phyloP scores from a whole-genome alignment of 1,140 invertebrate species.

The Ericerus pela region DNA sequence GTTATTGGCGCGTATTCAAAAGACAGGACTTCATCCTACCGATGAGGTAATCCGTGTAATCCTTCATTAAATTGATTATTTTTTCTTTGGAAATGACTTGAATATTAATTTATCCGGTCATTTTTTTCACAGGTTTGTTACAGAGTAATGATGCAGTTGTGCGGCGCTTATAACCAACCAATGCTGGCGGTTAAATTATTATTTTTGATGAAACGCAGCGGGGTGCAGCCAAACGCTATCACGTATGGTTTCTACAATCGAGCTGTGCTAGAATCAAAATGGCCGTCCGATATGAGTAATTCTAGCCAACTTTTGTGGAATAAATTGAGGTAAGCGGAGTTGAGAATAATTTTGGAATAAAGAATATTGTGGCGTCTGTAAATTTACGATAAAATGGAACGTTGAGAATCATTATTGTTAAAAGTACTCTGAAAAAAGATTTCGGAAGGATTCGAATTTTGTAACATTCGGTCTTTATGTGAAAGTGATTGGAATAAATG shows the following conservation, averaged over 20 bases:
- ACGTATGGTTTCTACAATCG: slow-evolving; percentile 84
- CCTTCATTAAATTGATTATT: slow-evolving; percentile 2
- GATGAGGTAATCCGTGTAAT: slow-evolving; percentile 56
- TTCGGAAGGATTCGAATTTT: neutral
- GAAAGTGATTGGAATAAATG: too few species aligned
- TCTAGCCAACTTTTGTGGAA: slow-evolving; percentile 78
- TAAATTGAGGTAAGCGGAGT: slow-evolving; percentile 47
- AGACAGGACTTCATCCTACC: slow-evolving; percentile 57
- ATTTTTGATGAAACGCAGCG: slow-evolving; percentile 87
- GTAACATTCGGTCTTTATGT: neutral
- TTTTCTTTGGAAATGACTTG: slow-evolving; percentile 11
- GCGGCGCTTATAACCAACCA: slow-evolving; percentile 85
- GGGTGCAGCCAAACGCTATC: slow-evolving; percentile 89
- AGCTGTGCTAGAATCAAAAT: slow-evolving; percentile 82
- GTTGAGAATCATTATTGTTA: too few species aligned
- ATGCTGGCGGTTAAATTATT: slow-evolving; percentile 87
- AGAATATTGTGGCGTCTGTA: too few species aligned
- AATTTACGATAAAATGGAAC: too few species aligned
- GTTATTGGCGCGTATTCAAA: slow-evolving; percentile 69
- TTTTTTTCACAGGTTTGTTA: slow-evolving; percentile 67
- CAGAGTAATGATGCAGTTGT: slow-evolving; percentile 95
- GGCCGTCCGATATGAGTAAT: slow-evolving; percentile 76
- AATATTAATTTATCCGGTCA: neutral
- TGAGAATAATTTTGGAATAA: neutral
- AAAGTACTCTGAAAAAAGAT: neutral